Evolutionary conservation across 2,888 invertebrate genomes (phyloP).

Genomic region (Sturmia bella): DNA sequence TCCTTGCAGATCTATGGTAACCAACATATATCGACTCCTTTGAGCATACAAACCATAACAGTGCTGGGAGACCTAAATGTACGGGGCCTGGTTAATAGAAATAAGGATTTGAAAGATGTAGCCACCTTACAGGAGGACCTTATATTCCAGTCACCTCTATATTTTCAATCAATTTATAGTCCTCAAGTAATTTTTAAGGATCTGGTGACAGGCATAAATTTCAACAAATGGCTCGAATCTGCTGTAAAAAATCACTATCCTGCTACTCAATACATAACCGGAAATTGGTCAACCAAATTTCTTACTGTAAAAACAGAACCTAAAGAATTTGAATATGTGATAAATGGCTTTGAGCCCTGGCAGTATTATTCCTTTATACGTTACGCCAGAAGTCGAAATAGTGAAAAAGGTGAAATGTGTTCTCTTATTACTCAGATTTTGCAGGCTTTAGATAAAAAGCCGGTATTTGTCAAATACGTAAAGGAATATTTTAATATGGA

Average conservation of each 20-base stretch:
- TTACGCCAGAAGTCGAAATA: not conserved
- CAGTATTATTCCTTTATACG: constrained; percentile 37
- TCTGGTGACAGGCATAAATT: constrained; percentile 80
- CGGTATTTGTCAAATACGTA: constrained; percentile 82
- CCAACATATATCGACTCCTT: constrained; percentile 81
- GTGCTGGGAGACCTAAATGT: constrained; percentile 78
- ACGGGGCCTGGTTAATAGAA: constrained; percentile 78
- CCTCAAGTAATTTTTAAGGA: constrained; percentile 74
- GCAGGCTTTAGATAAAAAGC: constrained; percentile 30
- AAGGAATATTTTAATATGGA: constrained; percentile 77
- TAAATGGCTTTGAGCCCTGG: constrained; percentile 48
- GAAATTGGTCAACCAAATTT: constrained; percentile 81
- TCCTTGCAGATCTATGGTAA: constrained; percentile 75
- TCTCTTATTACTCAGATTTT: constrained; percentile 64
- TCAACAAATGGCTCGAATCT: constrained; percentile 81
- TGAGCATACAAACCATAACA: constrained; percentile 80
- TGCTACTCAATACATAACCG: constrained; percentile 80
- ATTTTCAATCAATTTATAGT: constrained; percentile 74
- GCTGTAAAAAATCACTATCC: constrained; percentile 77
- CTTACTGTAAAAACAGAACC: constrained; percentile 71
- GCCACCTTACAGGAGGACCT: constrained; percentile 79
- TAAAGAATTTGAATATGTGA: constrained; percentile 30
- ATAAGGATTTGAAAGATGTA: constrained; percentile 77
- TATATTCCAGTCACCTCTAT: constrained; percentile 76
- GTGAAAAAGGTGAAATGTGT: constrained; percentile 71